phyloP scores from a whole-genome alignment of 2,888 invertebrate species.

The Bellardia pandia region DNA sequence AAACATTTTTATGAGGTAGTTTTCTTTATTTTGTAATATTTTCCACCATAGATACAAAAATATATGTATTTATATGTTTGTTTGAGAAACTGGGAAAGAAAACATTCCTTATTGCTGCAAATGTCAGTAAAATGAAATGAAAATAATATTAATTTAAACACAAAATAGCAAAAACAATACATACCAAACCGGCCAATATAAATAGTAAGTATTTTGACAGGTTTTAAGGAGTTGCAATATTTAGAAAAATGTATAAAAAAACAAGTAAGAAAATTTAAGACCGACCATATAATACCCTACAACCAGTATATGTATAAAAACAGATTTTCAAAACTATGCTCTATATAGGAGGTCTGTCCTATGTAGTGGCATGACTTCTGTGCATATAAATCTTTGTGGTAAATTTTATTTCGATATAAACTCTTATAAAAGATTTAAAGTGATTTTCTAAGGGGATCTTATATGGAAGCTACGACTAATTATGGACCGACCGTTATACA shows the following conservation, averaged over 20 bases:
- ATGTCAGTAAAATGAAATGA: constrained; percentile 56
- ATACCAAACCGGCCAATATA: constrained; percentile 23
- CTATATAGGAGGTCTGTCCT: too few species aligned
- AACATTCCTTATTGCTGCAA: constrained; percentile 35
- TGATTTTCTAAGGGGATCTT: too few species aligned
- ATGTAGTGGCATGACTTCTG: too few species aligned
- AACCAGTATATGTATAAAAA: too few species aligned
- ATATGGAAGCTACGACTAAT: too few species aligned
- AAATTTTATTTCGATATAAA: too few species aligned
- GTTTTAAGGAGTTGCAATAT: constrained; percentile 14
- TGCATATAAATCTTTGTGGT: too few species aligned
- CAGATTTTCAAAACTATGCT: too few species aligned
- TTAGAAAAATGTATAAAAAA: background rate
- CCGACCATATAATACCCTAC: too few species aligned
- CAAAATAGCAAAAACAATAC: constrained; percentile 18
- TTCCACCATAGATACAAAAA: constrained; percentile 3
- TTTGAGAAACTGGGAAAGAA: background rate
- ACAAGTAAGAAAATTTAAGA: too few species aligned
- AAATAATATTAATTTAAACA: constrained; percentile 33
- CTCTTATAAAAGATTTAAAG: too few species aligned
- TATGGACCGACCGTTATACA: too few species aligned
- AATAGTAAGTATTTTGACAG: constrained; percentile 34
- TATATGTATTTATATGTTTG: background rate
- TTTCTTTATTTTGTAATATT: constrained; percentile 7
- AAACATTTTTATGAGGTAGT: constrained; percentile 64